Conservation (phyloP, 1,140 invertebrate genomes). For the Tetramorium alpestre region DNA sequence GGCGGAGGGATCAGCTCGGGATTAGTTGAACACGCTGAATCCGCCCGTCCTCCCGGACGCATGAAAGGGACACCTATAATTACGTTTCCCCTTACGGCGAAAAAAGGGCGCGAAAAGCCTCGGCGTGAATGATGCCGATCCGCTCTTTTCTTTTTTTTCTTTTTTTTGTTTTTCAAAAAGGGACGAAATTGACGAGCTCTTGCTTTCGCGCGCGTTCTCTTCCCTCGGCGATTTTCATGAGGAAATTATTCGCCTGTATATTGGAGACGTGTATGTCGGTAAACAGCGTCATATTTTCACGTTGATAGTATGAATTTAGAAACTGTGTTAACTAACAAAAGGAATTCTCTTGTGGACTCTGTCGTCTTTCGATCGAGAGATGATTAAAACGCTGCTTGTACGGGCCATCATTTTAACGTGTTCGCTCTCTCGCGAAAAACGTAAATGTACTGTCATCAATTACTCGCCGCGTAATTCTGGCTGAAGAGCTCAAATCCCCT, state of each 20-base stretch:
- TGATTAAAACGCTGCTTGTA: not conserved
- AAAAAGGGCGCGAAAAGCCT: constrained; percentile 71
- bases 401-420: not conserved
- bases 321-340: not conserved
- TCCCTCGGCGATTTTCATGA: not conserved
- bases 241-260: not conserved
- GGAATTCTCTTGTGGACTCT: not conserved
- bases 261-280: not conserved
- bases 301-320: not conserved
- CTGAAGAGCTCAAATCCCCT: not conserved
- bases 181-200: constrained; percentile 68
- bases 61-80: constrained; percentile 78
- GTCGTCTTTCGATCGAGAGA: not conserved
- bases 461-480: not conserved
- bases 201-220: not conserved
- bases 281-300: not conserved
- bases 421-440: not conserved
- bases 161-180: constrained; percentile 61
- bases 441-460: not conserved
- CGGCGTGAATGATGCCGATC: constrained; percentile 74
- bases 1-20: constrained; percentile 67
- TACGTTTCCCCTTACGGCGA: constrained; percentile 72
- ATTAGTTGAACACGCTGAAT: constrained; percentile 72
- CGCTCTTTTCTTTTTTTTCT: constrained; percentile 48
- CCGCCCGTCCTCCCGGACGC: constrained; percentile 60